Evolutionary conservation across 2,113 vertebrate species (phyloP), one percentile per base, ranked within the genome.

Genomic region (Lepidothrix coronata): DNA sequence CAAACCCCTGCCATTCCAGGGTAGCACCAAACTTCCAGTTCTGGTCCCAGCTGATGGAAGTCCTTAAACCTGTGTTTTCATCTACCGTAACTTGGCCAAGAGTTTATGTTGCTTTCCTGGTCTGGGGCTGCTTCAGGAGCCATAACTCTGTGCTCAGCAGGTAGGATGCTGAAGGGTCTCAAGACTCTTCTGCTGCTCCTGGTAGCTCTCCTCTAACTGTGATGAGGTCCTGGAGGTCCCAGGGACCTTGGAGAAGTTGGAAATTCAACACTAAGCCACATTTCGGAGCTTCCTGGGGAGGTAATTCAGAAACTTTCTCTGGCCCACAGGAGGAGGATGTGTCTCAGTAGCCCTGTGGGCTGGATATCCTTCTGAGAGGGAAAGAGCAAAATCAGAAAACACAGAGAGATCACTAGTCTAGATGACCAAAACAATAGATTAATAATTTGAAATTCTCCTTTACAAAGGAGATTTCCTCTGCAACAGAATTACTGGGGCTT

Each of bases 271-370:
- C 44, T 35, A 61, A 85, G 48, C 27, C 9, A 3, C 13, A 51
- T 72, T 61, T 77, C 31, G 68, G 43, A 63, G 51, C 27, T 89
- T 23, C 39, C 35, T 88, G 49, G 37, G 31, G 72, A 83, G 11
- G 39, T 49, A 43, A 55, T 52, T 78, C 31, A 71, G 35, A 84
- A 87, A n/a, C 20, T n/a, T n/a, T 14, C 51, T 74, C 43, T 2
- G 2, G 5, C 23, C 15, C 35, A 28, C 7, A 66, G 30, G 20
- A 67, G 13, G 14, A 71, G 7, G 5, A 59, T 59, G 11, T 51
- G 20, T 54, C 44, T 1, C 1, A 84, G 28, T 14, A 95, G 27
- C 24, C 0, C 0, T 4, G 3, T n/a, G 46, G 46, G 22, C 46
- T 7, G 3, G 7, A 49, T 72, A 14, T 12, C 9, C 8, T 70